phyloP scores from a whole-genome alignment of 2,797 vertebrate genomes.

The Xerus rutilus region DNA sequence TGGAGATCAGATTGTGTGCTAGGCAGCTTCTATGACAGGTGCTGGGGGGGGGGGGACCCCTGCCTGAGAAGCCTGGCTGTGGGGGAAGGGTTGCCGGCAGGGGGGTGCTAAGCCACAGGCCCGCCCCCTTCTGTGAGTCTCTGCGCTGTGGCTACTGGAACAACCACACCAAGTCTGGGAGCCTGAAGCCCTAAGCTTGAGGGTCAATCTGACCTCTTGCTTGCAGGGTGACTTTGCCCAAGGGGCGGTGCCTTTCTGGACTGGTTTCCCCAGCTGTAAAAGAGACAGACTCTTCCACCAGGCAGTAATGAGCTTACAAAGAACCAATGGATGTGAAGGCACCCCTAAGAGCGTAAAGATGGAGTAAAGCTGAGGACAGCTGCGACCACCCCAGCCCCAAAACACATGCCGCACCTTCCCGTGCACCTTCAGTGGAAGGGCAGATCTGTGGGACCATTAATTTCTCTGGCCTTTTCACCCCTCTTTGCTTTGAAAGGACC shows the following conservation, averaged over 20 bases:
- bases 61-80: not conserved
- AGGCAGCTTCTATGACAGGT: not conserved
- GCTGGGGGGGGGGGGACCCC: not conserved
- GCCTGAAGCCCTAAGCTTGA: not conserved
- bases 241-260: not conserved
- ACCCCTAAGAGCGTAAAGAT: not conserved
- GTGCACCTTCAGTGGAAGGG: not conserved
- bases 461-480: not conserved
- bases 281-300: not conserved
- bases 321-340: not conserved
- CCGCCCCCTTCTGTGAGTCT: fast-evolving
- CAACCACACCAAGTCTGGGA: not conserved
- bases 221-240: not conserved
- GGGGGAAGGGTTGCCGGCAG: not conserved
- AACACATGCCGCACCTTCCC: not conserved
- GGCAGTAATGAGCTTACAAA: not conserved
- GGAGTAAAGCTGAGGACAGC: not conserved
- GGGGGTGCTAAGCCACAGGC: not conserved
- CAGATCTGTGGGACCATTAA: not conserved
- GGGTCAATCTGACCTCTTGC: not conserved
- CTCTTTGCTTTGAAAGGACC: slow-evolving; percentile 31
- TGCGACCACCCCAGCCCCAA: too few species aligned
- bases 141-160: fast-evolving
- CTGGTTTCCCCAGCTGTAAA: not conserved
- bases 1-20: not conserved